Percentiles rank a stretch among this genome's conserved stretches.
phyloP scores from a whole-genome alignment of 2,888 invertebrate species.

The Helobdella robusta region DNA sequence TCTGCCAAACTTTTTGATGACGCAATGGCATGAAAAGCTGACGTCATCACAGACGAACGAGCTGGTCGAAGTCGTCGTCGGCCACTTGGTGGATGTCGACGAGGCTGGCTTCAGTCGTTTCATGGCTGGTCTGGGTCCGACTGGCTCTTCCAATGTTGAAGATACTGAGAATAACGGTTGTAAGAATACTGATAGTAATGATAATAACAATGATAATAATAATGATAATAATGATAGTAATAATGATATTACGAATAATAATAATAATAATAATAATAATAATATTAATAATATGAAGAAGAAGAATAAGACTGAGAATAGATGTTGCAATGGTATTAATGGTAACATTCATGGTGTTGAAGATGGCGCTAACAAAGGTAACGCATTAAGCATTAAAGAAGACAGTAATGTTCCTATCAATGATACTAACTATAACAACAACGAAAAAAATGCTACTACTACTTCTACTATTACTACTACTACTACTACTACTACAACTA shows the following conservation, averaged over 20 bases:
- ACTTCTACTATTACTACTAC: no score
- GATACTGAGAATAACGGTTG: background rate
- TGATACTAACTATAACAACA: no score
- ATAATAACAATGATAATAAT: background rate
- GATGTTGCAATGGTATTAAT: background rate
- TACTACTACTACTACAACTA: background rate
- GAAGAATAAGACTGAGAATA: background rate
- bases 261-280: background rate
- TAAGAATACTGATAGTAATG: background rate
- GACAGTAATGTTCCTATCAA: no score
- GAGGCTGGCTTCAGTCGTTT: background rate
- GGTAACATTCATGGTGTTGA: background rate
- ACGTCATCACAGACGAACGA: constrained; percentile 30
- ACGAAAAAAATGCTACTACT: no score
- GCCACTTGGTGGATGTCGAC: constrained; percentile 30
- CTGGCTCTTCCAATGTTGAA: no score
- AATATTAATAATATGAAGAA: background rate
- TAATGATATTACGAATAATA: background rate
- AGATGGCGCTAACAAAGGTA: background rate
- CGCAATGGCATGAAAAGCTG: constrained; percentile 37
- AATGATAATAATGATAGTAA: background rate
- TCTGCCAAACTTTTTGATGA: constrained; percentile 34
- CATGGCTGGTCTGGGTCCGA: background rate
- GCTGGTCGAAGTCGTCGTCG: constrained; percentile 30
- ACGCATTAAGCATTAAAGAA: no score